Evolutionary conservation across 2,797 vertebrate genomes (phyloP), one percentile per base, ranked within the genome.

Genomic region (Crax fasciolata): DNA sequence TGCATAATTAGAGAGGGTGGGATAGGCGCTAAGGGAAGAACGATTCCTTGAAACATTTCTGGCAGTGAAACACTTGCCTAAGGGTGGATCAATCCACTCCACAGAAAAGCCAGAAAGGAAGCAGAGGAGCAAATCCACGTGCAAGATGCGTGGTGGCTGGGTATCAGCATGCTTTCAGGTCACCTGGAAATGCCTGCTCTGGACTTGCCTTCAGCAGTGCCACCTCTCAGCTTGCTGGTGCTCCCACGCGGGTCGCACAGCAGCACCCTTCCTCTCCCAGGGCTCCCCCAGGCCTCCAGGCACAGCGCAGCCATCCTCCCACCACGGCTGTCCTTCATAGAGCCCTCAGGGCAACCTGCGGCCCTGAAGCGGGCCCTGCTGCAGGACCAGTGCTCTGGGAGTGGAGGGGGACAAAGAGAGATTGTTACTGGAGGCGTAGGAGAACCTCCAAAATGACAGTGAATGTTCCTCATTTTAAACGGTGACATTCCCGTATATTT

Each of bases 1-100:
- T 73, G 80, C 87, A 93, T 97, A 96, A 97, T 97, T 97, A 96
- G 94, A 94, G 96, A 97, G 95, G 65, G 87, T 84, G 75, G 84
- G 87, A 96, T 94, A 87, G 55, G 82, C 63, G 59, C 74, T 87
- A 48, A 71, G 84, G 94, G 92, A 80, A 95, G 92, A 96, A 87
- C 28, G 93, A 93, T 82, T 95, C 88, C 96, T 96, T 95, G 82
- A 96, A 97, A 88, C 61, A 84, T 73, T 94, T 95, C 87, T 95
- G 81, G 89, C 58, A 75, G 66, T 32, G 84, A 93, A 94, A 81
- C 35, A 76, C 83, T 96, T 87, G 39, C 71, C 81, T 74, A 55
- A 75, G 62, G 58, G 13, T 3, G 4, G 74, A 87, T 80, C 18
- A 9, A 32, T 7, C 43, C 15, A 10, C 46, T 39, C 6, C 55